Conservation (phyloP, 2,888 invertebrate genomes). For the Phyllotreta cruciferae region DNA sequence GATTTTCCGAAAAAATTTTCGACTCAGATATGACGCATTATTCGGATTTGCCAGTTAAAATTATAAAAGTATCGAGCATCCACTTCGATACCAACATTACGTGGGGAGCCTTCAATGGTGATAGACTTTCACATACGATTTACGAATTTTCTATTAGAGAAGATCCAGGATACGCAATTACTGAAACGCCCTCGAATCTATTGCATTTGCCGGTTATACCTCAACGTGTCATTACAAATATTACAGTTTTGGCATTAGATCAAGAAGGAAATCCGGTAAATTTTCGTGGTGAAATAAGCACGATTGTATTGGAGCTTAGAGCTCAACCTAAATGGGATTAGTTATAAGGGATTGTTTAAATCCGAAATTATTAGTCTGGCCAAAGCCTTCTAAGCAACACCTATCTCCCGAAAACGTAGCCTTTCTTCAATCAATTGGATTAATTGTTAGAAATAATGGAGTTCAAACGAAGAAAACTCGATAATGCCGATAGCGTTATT, state of each 20-base stretch:
- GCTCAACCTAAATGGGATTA: slow-evolving; percentile 1
- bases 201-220: slow-evolving; percentile 49
- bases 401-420: background rate
- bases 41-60: slow-evolving; percentile 40
- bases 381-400: background rate
- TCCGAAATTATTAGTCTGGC: background rate
- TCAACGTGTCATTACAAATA: slow-evolving; percentile 39
- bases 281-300: slow-evolving; percentile 46
- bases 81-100: slow-evolving; percentile 47
- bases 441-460: slow-evolving; percentile 3
- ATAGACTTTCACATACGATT: slow-evolving; percentile 49
- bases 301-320: slow-evolving; percentile 41
- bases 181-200: slow-evolving; percentile 44
- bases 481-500: too few relatives aligned
- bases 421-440: slow-evolving; percentile 5
- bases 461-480: background rate
- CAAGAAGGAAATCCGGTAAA: slow-evolving; percentile 40
- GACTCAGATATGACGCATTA: slow-evolving; percentile 29
- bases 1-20: slow-evolving; percentile 13
- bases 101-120: slow-evolving; percentile 48
- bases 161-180: slow-evolving; percentile 52
- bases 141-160: slow-evolving; percentile 49
- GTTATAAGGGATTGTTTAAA: background rate
- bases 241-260: slow-evolving; percentile 46
- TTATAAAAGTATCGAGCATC: slow-evolving; percentile 39